phyloP scores from a whole-genome alignment of 2,113 vertebrate species.

The Cyprinodon tularosa region DNA sequence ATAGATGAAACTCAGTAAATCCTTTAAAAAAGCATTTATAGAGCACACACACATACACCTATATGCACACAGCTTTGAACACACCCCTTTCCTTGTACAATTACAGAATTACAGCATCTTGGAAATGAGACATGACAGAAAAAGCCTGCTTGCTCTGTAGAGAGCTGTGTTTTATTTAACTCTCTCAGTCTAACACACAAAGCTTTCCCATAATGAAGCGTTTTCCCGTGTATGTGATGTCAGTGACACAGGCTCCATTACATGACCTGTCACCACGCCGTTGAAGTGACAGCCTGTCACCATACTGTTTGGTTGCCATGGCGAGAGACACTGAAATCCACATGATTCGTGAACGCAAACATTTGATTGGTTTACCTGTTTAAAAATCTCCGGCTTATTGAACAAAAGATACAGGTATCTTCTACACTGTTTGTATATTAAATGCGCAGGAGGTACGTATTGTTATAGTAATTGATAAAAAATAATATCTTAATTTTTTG shows the following conservation, averaged over 20 bases:
- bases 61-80: not conserved
- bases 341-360: constrained; percentile 44
- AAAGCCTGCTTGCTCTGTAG: constrained; percentile 31
- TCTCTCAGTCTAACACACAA: constrained; percentile 19
- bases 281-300: constrained; percentile 61
- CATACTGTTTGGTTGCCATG: constrained; percentile 56
- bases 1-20: not conserved
- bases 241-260: constrained; percentile 76
- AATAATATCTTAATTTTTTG: not conserved
- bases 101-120: constrained; percentile 70
- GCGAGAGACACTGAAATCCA: constrained; percentile 52
- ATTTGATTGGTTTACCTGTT: constrained; percentile 40
- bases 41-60: constrained; percentile 3
- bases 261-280: constrained; percentile 63
- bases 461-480: not conserved
- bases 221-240: constrained; percentile 41
- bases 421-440: not conserved
- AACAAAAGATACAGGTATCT: not conserved
- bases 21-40: not conserved
- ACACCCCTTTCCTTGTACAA: constrained; percentile 57
- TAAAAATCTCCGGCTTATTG: constrained; percentile 6
- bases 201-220: constrained; percentile 51
- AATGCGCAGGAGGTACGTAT: not conserved
- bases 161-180: constrained; percentile 47
- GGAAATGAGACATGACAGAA: constrained; percentile 77